A percentile compares a stretch with the other conserved stretches of the same genome.
Evolutionary conservation across 2,888 invertebrate species (phyloP).

Genomic region (Bursaphelenchus okinawaensis): DNA sequence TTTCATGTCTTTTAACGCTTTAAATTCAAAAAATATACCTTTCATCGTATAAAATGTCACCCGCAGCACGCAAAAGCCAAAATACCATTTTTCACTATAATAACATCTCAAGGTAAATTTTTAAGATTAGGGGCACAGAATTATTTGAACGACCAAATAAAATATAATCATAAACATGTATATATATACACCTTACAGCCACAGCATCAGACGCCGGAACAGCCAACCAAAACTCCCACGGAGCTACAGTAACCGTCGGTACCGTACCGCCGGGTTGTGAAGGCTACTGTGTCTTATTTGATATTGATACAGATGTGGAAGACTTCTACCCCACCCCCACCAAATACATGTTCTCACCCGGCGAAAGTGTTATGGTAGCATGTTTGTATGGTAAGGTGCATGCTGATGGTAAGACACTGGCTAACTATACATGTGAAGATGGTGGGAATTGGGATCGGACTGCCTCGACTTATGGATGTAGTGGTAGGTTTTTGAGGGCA

Average conservation of each 20-base stretch:
- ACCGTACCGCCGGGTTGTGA: not conserved
- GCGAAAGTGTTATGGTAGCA: slow-evolving; percentile 1
- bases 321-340: not conserved
- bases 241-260: not conserved
- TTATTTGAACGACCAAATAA: too few species aligned
- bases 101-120: too few species aligned
- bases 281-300: not conserved
- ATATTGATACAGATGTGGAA: slow-evolving; percentile 1
- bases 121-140: too few species aligned
- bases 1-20: not conserved
- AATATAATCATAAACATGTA: too few species aligned
- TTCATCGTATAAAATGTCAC: too few species aligned
- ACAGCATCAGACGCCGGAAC: not conserved
- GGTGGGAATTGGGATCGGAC: slow-evolving; percentile 8
- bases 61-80: too few species aligned
- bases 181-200: not conserved
- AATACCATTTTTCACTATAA: too few species aligned
- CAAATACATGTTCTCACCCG: not conserved
- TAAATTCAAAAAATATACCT: not conserved
- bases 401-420: slow-evolving; percentile 4
- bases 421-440: not conserved
- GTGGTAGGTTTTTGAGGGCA: not conserved
- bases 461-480: not conserved
- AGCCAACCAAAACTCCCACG: not conserved
- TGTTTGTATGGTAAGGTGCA: slow-evolving; percentile 8